phyloP scores from a whole-genome alignment of 2,797 vertebrate species.

The Benthosema pterotum region DNA sequence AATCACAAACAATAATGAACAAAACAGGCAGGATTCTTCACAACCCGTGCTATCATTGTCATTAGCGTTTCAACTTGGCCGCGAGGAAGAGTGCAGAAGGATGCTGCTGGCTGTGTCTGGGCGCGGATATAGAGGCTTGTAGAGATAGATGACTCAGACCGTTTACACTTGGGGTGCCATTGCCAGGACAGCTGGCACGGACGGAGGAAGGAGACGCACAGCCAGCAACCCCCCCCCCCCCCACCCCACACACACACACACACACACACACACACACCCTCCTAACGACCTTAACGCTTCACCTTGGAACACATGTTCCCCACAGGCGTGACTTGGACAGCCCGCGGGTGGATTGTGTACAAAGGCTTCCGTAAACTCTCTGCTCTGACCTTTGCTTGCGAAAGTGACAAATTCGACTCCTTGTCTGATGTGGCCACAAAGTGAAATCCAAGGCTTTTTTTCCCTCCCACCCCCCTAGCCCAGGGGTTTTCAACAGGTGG shows the following conservation, averaged over 20 bases:
- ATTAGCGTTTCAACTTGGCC: neutral
- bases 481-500: too few relatives aligned
- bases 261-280: too few relatives aligned
- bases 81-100: neutral
- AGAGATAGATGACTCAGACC: slow-evolving; percentile 10
- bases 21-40: neutral
- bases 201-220: slow-evolving; percentile 8
- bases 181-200: slow-evolving; percentile 6
- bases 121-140: neutral
- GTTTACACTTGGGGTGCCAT: neutral
- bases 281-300: slow-evolving; percentile 31
- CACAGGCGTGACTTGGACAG: slow-evolving; percentile 28
- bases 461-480: too few relatives aligned
- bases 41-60: neutral
- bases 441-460: too few relatives aligned
- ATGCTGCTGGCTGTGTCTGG: neutral
- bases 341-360: slow-evolving; percentile 16
- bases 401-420: neutral
- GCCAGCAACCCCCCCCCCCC: too few relatives aligned
- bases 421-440: too few relatives aligned
- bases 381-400: slow-evolving; percentile 10
- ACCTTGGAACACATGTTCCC: slow-evolving; percentile 60
- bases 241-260: too few relatives aligned
- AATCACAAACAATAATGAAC: too few relatives aligned
- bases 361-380: slow-evolving; percentile 8